phyloP scores from a whole-genome alignment of 2,113 vertebrate genomes.

The Aplodontia rufa region DNA sequence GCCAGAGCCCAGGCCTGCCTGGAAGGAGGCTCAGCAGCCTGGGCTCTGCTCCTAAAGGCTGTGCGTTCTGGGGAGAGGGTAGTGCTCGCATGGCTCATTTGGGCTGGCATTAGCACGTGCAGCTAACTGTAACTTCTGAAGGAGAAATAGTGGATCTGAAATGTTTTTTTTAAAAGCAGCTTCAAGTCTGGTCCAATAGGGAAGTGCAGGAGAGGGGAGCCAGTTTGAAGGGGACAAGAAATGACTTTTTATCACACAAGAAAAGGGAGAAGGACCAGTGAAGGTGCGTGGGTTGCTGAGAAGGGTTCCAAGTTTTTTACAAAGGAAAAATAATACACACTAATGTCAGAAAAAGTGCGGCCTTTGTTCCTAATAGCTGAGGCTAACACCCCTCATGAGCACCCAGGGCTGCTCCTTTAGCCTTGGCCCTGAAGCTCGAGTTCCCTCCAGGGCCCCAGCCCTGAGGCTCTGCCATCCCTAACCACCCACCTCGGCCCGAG shows the following conservation, averaged over 20 bases:
- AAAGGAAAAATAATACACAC: background rate
- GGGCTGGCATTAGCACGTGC: background rate
- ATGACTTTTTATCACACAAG: background rate
- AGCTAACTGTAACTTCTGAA: conserved; percentile 22
- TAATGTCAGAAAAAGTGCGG: background rate
- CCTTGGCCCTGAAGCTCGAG: too few species aligned
- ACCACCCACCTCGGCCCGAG: too few species aligned
- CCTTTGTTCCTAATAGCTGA: background rate
- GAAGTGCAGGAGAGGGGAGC: background rate
- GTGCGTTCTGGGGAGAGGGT: too few species aligned
- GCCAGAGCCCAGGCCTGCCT: background rate
- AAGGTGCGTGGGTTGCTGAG: conserved; percentile 36
- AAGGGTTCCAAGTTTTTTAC: background rate
- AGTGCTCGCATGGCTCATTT: background rate
- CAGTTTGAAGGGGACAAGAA: conserved; percentile 55
- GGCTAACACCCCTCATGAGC: background rate
- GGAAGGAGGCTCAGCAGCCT: too few species aligned
- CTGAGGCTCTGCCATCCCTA: too few species aligned
- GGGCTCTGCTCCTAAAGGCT: too few species aligned
- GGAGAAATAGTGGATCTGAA: conserved; percentile 28
- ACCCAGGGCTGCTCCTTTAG: too few species aligned
- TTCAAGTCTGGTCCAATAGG: conserved; percentile 10
- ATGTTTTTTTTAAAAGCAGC: background rate
- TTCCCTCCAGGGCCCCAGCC: too few species aligned
- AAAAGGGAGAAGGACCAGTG: background rate